Conservation (phyloP, 2,113 vertebrate genomes). For the Corvus moneduloides region DNA sequence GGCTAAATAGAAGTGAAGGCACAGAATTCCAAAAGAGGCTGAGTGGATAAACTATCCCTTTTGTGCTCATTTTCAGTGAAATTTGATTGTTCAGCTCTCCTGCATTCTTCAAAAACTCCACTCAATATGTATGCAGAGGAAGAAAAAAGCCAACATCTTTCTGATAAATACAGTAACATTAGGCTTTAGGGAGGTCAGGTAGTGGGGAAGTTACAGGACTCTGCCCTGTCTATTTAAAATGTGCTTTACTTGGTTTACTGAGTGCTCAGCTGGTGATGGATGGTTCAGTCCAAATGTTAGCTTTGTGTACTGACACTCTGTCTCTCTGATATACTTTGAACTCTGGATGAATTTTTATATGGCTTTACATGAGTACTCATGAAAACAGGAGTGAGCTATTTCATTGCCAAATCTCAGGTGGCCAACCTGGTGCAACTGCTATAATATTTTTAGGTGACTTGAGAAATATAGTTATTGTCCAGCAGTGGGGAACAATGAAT, state of each 20-base stretch:
- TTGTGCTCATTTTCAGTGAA: not conserved
- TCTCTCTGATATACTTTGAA: slow-evolving; percentile 40
- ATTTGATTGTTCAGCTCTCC: not conserved
- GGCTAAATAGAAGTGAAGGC: not conserved
- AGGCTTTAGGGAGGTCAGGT: not conserved
- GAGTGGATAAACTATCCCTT: not conserved
- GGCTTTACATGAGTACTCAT: slow-evolving; percentile 14
- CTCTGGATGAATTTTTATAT: slow-evolving; percentile 38
- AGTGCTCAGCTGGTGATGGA: slow-evolving; percentile 18
- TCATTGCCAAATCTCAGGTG: slow-evolving; percentile 14
- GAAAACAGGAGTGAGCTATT: slow-evolving; percentile 12
- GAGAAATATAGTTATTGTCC: slow-evolving; percentile 29
- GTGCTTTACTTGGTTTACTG: not conserved
- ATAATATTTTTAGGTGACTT: slow-evolving; percentile 42
- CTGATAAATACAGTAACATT: not conserved
- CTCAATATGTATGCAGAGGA: not conserved
- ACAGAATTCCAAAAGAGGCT: not conserved
- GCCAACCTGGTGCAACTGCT: slow-evolving; percentile 3
- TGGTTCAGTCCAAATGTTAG: slow-evolving; percentile 10
- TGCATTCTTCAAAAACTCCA: not conserved
- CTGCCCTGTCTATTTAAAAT: not conserved
- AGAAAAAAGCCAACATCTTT: not conserved
- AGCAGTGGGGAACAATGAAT: slow-evolving; percentile 1
- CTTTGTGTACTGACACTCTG: not conserved
- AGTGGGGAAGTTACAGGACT: not conserved